Base-by-base conservation (phyloP, 2,888 invertebrate genomes). In the Pocota personata region DNA sequence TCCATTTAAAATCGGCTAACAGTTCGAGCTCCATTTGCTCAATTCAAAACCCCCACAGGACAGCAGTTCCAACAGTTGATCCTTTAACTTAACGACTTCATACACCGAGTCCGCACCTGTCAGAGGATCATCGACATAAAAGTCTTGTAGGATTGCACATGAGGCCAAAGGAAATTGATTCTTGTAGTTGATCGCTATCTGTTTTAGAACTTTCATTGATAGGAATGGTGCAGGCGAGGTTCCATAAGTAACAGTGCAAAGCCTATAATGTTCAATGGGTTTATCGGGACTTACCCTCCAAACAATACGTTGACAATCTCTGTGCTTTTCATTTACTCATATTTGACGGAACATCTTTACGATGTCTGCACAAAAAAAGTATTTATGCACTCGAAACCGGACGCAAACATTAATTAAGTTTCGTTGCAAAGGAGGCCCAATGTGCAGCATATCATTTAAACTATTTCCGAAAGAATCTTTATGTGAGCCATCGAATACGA, bases 111-210 rank as follows among this genome's bases (percentile, higher is more conserved):
- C 82, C 4, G 83, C 40, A 0, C 87, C 88, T 2, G 82, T 77
- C n/a, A 77, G 8, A 2, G 73, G 32, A 24, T 87, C 83, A 32
- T 88, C 87, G 0, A 88, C 87, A 57, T 88, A 88, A 14, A 64
- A 75, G 3, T 37, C 46, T 0, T 77, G 62, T 14, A 60, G 24
- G 12, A 87, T 12, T 7, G 78, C 73, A 6, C 58, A 10, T 35
- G 79, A 67, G 7, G 80, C 88, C 32, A 73, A 6, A 0, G 82
- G 77, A 50, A 46, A 64, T n/a, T 46, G 57, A 8, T 40, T 1
- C 6, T 73, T n/a, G 14, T 77, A 69, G 16, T 87, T 82, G 1
- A 50, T 4, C 1, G 86, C 77, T 6, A 87, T 10, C 43, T 87
- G 62, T 0, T 27, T 58, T 6, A 88, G 43, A 7, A 73, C 82